phyloP scores from a whole-genome alignment of 2,113 vertebrate species.

The Rhabdornis inornatus region DNA sequence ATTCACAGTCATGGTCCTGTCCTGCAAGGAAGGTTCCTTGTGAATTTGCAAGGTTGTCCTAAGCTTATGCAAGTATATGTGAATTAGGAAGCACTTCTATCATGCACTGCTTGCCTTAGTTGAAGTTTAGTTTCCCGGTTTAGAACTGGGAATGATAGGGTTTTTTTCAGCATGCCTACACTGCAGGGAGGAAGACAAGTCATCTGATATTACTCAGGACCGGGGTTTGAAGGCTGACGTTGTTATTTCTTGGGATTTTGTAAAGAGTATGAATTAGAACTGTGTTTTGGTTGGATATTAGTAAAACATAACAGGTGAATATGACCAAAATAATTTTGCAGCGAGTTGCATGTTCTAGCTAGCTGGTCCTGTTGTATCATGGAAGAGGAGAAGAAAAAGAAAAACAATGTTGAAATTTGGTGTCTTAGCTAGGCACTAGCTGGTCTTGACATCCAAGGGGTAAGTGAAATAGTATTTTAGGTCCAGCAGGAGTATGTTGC shows the following conservation, averaged over 20 bases:
- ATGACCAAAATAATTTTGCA: neutral
- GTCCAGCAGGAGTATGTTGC: neutral
- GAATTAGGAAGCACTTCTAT: neutral
- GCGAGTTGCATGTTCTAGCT: neutral
- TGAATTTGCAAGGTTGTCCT: neutral
- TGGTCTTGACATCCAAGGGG: neutral
- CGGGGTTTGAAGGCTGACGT: neutral
- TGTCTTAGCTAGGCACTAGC: neutral
- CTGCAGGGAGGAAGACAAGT: neutral
- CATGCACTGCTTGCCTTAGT: neutral
- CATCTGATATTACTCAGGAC: neutral
- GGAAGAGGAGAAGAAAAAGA: neutral
- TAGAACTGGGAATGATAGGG: neutral
- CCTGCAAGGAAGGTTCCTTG: neutral
- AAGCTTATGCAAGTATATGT: neutral
- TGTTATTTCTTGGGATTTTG: neutral
- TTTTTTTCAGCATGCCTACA: neutral
- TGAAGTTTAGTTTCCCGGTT: neutral
- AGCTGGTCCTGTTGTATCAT: neutral
- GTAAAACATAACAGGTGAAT: neutral
- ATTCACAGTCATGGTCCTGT: rapidly evolving
- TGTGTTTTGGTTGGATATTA: neutral
- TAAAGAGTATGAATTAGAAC: neutral
- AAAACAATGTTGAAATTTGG: neutral
- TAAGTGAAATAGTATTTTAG: neutral